Evolutionary conservation across 2,888 invertebrate genomes (phyloP).

Genomic region (Drepanosiphum platanoidis): DNA sequence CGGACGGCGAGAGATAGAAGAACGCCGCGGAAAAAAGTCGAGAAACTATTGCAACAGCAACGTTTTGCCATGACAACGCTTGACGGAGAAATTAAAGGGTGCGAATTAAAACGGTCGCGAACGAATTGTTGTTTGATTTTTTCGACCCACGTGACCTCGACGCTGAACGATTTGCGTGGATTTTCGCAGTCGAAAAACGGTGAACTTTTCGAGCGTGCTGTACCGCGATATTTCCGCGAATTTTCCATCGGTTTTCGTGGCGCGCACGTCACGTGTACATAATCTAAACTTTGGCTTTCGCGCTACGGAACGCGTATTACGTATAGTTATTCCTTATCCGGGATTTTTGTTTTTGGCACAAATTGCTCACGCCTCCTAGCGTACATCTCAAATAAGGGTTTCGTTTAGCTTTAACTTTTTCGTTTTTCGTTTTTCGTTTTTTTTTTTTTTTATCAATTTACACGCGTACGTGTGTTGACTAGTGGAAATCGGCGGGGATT

Average conservation of each 20-base stretch:
- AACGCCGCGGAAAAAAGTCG: too few relatives aligned
- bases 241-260: neutral
- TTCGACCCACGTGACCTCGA: too few relatives aligned
- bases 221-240: neutral
- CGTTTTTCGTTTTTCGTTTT: neutral
- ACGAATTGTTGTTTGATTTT: too few relatives aligned
- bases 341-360: neutral
- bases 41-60: too few relatives aligned
- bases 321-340: neutral
- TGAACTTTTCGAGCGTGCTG: neutral
- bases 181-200: neutral
- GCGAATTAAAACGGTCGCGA: too few relatives aligned
- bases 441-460: neutral
- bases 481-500: neutral
- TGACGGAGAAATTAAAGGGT: too few relatives aligned
- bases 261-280: neutral
- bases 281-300: neutral
- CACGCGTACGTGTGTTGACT: neutral
- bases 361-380: neutral
- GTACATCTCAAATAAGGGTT: neutral
- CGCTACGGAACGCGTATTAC: neutral
- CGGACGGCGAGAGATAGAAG: too few relatives aligned
- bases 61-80: too few relatives aligned
- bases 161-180: too few relatives aligned
- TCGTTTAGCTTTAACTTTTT: too few relatives aligned